These are phyloP conservation scores for Odocoileus hemionus DNA, from an alignment of 2,113 vertebrate species.

Conservation along the genomic window DNA sequence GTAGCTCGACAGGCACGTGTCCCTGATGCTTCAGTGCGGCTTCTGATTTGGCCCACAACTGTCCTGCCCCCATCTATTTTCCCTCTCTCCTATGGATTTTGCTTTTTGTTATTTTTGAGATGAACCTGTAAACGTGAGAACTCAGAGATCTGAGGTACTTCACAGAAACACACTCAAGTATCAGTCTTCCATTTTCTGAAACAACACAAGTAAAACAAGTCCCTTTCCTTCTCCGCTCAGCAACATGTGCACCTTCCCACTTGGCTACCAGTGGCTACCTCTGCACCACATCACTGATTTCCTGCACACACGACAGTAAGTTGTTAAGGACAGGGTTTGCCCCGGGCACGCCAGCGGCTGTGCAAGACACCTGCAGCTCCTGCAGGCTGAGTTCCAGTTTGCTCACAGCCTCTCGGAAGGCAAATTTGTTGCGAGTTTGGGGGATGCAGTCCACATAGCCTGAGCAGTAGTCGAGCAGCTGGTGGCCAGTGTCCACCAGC, in stretches of 20 bases:
- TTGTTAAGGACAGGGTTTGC: conserved; percentile 93
- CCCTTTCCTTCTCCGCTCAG: conserved; percentile 48
- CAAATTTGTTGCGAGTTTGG: conserved; percentile 98
- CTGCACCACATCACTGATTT: conserved; percentile 98
- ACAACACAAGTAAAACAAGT: conserved; percentile 77
- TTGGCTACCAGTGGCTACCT: conserved; percentile 89
- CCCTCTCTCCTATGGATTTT: conserved; percentile 31
- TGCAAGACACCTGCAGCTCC: conserved; percentile 94
- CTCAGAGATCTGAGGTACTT: conserved; percentile 88
- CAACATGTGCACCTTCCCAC: conserved; percentile 43
- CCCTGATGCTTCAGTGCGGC: conserved; percentile 42
- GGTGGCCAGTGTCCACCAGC: conserved; percentile 95
- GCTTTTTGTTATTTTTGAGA: conserved; percentile 76
- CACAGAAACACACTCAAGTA: conserved; percentile 84
- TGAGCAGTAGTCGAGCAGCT: conserved; percentile 97
- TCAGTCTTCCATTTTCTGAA: conserved; percentile 81
- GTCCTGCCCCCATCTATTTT: background rate
- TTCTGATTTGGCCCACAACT: background rate
- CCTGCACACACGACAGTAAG: conserved; percentile 96
- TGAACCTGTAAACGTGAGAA: conserved; percentile 86
- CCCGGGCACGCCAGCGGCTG: conserved; percentile 81
- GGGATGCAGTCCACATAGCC: conserved; percentile 99
- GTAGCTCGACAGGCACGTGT: background rate
- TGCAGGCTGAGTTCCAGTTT: conserved; percentile 97
- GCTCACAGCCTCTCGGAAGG: conserved; percentile 97